These are phyloP conservation scores for Camponotus floridanus DNA, from an alignment of 1,140 invertebrate genomes.

Conservation along the genomic window DNA sequence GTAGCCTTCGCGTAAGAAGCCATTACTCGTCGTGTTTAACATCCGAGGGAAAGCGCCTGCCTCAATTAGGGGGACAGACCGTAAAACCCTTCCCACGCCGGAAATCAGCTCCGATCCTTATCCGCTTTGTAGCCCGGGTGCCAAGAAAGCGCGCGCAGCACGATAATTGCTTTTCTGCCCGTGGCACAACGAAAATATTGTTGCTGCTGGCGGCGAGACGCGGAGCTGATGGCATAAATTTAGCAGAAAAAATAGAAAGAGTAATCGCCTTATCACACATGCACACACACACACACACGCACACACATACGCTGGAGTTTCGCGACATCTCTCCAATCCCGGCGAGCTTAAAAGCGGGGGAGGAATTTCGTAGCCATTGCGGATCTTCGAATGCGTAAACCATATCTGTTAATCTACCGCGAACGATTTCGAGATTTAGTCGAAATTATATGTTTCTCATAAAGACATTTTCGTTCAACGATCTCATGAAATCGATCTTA, in stretches of 20 bases:
- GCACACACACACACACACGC: too few relatives aligned
- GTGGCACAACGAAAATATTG: conserved; percentile 75
- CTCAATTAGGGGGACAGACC: conserved; percentile 62
- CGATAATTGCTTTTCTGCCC: conserved; percentile 72
- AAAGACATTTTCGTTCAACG: neutral
- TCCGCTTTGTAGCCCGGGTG: conserved; percentile 66
- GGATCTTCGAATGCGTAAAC: neutral
- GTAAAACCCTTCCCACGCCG: conserved; percentile 51
- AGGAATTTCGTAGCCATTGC: conserved; percentile 23
- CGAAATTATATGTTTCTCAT: neutral
- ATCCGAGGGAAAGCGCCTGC: conserved; percentile 47
- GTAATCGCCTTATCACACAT: conserved; percentile 71
- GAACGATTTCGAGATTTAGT: conserved; percentile 29
- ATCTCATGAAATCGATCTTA: neutral
- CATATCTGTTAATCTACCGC: conserved; percentile 41
- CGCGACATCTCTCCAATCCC: conserved; percentile 21
- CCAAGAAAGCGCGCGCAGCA: conserved; percentile 58
- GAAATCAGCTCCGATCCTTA: conserved; percentile 65
- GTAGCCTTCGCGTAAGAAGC: conserved; percentile 47
- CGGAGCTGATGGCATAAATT: conserved; percentile 78
- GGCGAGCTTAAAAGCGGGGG: conserved; percentile 1
- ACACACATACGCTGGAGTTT: conserved; percentile 24
- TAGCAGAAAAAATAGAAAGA: conserved; percentile 76
- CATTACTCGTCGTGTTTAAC: conserved; percentile 58
- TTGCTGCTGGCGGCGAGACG: conserved; percentile 64